These are phyloP conservation scores for Tachypleus tridentatus DNA, from an alignment of 1,140 invertebrate species.

Conservation along the genomic window DNA sequence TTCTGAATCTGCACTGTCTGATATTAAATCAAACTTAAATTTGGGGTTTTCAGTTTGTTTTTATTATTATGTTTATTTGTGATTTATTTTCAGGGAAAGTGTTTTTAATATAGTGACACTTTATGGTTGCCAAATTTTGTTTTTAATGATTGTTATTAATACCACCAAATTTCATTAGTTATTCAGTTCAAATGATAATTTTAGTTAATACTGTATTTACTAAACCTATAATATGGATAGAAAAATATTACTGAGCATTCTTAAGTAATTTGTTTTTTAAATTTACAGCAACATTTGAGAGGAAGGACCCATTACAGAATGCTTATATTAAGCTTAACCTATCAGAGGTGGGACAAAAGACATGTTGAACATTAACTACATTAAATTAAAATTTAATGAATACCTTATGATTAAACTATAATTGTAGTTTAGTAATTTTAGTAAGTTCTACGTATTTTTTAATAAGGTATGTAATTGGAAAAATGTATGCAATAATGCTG, in stretches of 20 bases:
- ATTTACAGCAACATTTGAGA: conserved; percentile 59
- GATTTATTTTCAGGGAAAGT: too few species aligned
- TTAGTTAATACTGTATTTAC: background rate
- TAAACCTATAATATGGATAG: background rate
- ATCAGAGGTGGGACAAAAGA: conserved; percentile 61
- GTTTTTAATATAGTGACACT: too few species aligned
- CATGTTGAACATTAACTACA: too few species aligned
- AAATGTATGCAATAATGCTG: too few species aligned
- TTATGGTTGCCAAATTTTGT: too few species aligned
- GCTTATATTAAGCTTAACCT: conserved; percentile 65
- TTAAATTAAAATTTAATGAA: too few species aligned
- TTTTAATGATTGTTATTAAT: background rate
- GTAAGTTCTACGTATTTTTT: conserved; percentile 14
- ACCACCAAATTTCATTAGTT: background rate
- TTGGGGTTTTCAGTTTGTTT: too few species aligned
- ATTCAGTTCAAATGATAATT: background rate
- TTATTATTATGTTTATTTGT: too few species aligned
- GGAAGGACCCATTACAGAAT: conserved; percentile 66
- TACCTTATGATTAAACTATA: too few species aligned
- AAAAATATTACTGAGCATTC: background rate
- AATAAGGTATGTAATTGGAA: too few species aligned
- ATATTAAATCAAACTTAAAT: background rate
- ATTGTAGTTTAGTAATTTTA: too few species aligned
- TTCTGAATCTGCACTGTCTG: background rate
- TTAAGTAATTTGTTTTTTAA: background rate